These are phyloP conservation scores for Megalonaias nervosa DNA, from an alignment of 1,140 invertebrate genomes.

Conservation along the genomic window DNA sequence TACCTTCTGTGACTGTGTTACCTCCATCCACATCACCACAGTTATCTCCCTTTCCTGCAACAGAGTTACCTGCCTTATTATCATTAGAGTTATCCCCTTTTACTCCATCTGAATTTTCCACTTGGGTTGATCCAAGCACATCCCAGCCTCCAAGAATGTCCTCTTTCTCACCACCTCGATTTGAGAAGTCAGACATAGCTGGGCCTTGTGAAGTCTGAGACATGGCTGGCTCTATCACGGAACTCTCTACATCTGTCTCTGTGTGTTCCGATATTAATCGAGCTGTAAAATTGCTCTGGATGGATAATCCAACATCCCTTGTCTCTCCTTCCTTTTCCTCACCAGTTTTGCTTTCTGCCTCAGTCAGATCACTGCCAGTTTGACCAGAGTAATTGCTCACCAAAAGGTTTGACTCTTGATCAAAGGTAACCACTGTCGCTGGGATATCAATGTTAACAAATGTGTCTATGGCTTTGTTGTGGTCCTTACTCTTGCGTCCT, in stretches of 20 bases:
- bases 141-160: too few relatives aligned
- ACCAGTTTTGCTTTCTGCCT: slow-evolving; percentile 1
- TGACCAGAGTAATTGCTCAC: too few relatives aligned
- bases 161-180: too few relatives aligned
- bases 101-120: background rate
- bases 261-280: slow-evolving; percentile 14
- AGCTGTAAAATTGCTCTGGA: slow-evolving; percentile 26
- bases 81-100: background rate
- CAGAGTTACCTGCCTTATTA: too few relatives aligned
- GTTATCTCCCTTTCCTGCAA: too few relatives aligned
- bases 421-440: slow-evolving; percentile 8
- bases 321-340: slow-evolving; percentile 10
- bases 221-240: slow-evolving; percentile 25
- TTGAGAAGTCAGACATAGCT: slow-evolving; percentile 12
- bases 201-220: slow-evolving; percentile 17
- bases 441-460: slow-evolving; percentile 53
- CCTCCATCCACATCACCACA: background rate
- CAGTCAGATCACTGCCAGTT: background rate
- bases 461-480: slow-evolving; percentile 32
- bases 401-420: too few relatives aligned
- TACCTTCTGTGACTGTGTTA: background rate
- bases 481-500: background rate
- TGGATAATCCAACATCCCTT: slow-evolving; percentile 27
- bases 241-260: slow-evolving; percentile 20
- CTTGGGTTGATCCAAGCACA: too few relatives aligned